Evolutionary conservation across 2,113 vertebrate genomes (phyloP), one percentile per base, ranked within the genome.

Genomic region (Salvelinus namaycush): DNA sequence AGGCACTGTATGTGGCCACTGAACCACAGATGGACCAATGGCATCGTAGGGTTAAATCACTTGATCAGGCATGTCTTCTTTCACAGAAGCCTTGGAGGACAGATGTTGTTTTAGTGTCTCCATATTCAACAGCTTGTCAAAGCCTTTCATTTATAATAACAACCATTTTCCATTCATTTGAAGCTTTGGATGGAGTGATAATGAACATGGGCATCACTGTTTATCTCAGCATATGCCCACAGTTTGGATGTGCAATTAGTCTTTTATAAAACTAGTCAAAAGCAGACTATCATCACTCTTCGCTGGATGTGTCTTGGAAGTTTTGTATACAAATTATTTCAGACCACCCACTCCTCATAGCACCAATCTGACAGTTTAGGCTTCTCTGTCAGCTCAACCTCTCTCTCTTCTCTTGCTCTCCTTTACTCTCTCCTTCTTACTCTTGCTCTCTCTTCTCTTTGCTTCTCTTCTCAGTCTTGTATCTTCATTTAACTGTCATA

Each of bases 181-280:
- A 49, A 67, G 76, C 68, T 77, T 34, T 49, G 76, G 77, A 79
- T 34, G 34, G 62, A 69, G 78, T 62, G 89, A 72, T 67, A 65
- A 31, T 34, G 3, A 75, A 83, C 84, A 84, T 78, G 84, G 85
- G 66, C 84, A 86, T 78, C 75, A 76, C 24, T 64, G 65, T 13
- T 86, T 73, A 88, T 88, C 87, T 88, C 70, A 71, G 72, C 78
- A 72, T 60, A 81, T 69, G 84, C 77, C 78, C 67, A 70, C 75
- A 75, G 34, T 24, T 79, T 66, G 34, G 54, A n/a, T 16, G 14
- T 12, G 70, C 80, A 84, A 79, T 76, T 73, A 76, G 62, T 67
- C 66, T 74, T 81, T 78, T 81, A 31, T 74, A 83, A 79, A 70
- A 39, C 75, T 69, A 78, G 79, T 76, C 64, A 81, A 64, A 74